phyloP scores from a whole-genome alignment of 2,797 vertebrate species.

The Aphelocoma californica region DNA sequence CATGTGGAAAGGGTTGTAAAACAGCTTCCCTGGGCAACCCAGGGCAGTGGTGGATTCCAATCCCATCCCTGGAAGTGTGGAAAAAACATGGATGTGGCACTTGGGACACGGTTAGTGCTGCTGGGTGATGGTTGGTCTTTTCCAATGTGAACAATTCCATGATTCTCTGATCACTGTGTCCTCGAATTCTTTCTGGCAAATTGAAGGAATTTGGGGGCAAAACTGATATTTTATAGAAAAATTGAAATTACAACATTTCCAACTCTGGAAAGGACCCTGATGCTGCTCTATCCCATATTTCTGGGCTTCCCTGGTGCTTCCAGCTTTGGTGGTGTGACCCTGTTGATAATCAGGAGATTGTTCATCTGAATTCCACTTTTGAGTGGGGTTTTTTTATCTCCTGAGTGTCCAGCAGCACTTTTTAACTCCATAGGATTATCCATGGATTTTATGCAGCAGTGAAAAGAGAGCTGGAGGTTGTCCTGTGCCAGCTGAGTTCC shows the following conservation, averaged over 20 bases:
- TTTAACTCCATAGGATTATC: background rate
- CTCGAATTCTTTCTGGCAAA: background rate
- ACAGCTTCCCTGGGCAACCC: background rate
- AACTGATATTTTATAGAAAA: rapidly evolving
- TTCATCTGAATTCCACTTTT: background rate
- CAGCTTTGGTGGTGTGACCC: background rate
- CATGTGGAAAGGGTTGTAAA: background rate
- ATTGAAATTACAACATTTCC: background rate
- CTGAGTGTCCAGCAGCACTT: background rate
- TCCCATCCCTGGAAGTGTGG: background rate
- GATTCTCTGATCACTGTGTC: background rate
- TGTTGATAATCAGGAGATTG: background rate
- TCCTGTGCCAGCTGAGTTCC: background rate
- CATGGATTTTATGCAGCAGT: background rate
- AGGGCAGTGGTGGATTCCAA: background rate
- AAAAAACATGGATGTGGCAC: background rate
- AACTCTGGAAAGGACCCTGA: background rate
- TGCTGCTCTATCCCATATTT: background rate
- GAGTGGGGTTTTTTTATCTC: background rate
- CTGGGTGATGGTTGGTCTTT: background rate
- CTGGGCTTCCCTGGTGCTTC: background rate
- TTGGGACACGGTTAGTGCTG: background rate
- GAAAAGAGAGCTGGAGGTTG: background rate
- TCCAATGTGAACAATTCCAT: background rate
- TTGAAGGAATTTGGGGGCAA: background rate